A percentile compares a stretch with the other conserved stretches of the same genome.
Evolutionary conservation across 92 coral and sea anemone species (phyloP).

Genomic region (Phenganax subtilis): DNA sequence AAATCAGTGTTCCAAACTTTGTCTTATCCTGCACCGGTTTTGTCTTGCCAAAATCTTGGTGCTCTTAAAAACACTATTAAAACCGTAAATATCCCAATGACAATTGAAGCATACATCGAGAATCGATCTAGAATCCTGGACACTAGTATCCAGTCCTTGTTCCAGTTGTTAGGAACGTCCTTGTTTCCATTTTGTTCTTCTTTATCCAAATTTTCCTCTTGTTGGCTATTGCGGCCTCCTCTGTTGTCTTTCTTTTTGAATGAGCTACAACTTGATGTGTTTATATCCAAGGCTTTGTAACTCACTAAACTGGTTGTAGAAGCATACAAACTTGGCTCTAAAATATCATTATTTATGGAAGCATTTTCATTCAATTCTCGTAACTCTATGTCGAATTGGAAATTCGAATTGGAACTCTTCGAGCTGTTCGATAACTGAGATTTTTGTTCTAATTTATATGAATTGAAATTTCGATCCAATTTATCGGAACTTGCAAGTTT

Average conservation of each 20-base stretch:
- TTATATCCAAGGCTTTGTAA: not conserved
- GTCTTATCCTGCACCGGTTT: too few relatives aligned
- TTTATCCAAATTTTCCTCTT: not conserved
- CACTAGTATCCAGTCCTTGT: constrained; percentile 33
- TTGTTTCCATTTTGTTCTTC: not conserved
- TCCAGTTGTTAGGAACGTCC: constrained; percentile 19
- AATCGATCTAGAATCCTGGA: constrained; percentile 37
- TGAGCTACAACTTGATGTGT: not conserved
- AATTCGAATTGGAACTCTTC: not conserved
- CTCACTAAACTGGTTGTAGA: constrained; percentile 18
- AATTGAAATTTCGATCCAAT: not conserved
- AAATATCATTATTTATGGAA: not conserved
- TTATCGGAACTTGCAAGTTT: not conserved
- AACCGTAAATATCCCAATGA: constrained; percentile 22
- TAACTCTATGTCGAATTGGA: constrained; percentile 11
- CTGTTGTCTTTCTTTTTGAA: not conserved
- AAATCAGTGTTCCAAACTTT: too few relatives aligned
- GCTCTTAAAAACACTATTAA: constrained; percentile 12
- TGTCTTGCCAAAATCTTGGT: constrained; percentile 10
- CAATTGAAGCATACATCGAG: constrained; percentile 18
- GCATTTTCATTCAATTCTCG: not conserved
- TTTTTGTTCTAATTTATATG: not conserved
- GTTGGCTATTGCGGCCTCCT: not conserved
- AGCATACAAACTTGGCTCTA: not conserved
- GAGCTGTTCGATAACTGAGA: not conserved